phyloP scores from a whole-genome alignment of 2,888 invertebrate genomes.

The Pediacus dermestoides region DNA sequence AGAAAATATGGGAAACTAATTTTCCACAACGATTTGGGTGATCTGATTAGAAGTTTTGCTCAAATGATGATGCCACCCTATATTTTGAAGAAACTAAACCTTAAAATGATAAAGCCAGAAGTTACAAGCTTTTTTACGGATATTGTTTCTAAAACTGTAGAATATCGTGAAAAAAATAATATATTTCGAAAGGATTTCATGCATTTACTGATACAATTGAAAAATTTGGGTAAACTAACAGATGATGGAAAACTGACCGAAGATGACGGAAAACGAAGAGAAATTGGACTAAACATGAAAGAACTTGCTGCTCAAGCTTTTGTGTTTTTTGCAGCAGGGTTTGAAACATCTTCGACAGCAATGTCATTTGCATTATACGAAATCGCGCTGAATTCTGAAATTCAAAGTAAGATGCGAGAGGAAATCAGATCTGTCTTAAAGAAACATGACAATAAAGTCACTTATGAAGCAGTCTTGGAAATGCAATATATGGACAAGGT shows the following conservation, averaged over 20 bases:
- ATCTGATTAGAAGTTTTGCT: neutral
- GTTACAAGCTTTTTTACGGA: constrained; percentile 25
- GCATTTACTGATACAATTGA: constrained; percentile 49
- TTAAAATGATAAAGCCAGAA: constrained; percentile 11
- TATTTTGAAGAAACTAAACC: constrained; percentile 10
- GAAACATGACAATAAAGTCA: constrained; percentile 26
- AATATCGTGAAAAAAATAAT: constrained; percentile 41
- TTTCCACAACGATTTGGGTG: too few relatives aligned
- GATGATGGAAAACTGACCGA: constrained; percentile 24
- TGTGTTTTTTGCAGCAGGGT: constrained; percentile 25
- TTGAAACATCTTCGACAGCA: constrained; percentile 27
- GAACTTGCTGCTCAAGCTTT: constrained; percentile 27
- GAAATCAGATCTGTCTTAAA: constrained; percentile 27
- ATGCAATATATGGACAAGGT: constrained; percentile 49
- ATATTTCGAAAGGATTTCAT: constrained; percentile 52
- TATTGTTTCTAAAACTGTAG: constrained; percentile 44
- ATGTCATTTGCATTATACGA: constrained; percentile 26
- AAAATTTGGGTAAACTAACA: constrained; percentile 34
- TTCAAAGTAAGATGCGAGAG: constrained; percentile 22
- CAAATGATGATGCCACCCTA: constrained; percentile 3
- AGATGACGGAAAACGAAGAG: constrained; percentile 13
- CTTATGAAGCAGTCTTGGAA: constrained; percentile 30
- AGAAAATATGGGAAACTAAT: neutral
- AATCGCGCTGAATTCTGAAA: constrained; percentile 19
- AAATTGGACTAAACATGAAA: constrained; percentile 16